Conservation (phyloP, 1,140 invertebrate species). For the Brachystomella parvula region DNA sequence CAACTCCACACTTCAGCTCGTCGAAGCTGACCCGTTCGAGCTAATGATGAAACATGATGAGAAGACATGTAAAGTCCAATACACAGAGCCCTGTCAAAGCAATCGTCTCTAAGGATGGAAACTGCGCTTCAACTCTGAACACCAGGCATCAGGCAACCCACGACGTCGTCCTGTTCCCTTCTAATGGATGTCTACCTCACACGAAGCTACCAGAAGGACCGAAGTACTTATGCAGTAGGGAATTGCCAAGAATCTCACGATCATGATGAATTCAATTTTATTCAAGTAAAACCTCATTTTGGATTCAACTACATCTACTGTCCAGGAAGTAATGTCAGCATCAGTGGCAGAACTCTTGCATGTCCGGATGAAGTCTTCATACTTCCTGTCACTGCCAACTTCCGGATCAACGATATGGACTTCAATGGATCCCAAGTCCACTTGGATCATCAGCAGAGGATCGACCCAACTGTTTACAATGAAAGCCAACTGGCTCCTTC, state of each 20-base stretch:
- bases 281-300: conserved; percentile 4
- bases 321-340: not conserved
- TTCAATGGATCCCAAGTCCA: not conserved
- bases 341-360: not conserved
- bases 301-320: conserved; percentile 8
- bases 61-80: conserved; percentile 18
- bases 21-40: conserved; percentile 22
- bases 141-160: not conserved
- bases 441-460: not conserved
- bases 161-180: not conserved
- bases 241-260: not conserved
- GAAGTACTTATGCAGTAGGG: not conserved
- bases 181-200: not conserved
- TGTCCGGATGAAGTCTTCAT: conserved; percentile 10
- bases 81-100: conserved; percentile 5
- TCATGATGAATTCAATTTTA: not conserved
- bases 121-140: not conserved
- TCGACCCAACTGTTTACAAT: conserved; percentile 7
- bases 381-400: not conserved
- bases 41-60: conserved; percentile 15
- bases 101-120: not conserved
- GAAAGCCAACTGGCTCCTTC: not conserved
- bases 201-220: not conserved
- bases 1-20: conserved; percentile 4
- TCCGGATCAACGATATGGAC: conserved; percentile 4